A percentile compares a stretch with the other conserved stretches of the same genome.
phyloP scores from a whole-genome alignment of 2,888 invertebrate species.

The Dolomedes plantarius region DNA sequence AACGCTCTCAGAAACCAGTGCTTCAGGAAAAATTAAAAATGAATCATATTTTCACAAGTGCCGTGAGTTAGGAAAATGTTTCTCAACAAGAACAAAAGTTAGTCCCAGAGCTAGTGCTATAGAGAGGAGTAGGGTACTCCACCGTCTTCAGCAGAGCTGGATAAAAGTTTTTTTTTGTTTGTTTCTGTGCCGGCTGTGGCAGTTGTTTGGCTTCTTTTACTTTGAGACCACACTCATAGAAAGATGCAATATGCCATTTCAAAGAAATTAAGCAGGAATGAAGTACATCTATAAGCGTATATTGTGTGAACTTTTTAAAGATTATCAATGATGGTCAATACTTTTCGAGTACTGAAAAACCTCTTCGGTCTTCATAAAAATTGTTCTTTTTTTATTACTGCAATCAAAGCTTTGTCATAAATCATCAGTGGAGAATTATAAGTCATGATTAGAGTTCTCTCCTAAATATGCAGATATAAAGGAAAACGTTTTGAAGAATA shows the following conservation, averaged over 20 bases:
- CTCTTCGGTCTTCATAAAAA: no score
- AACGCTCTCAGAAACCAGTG: conserved; percentile 60
- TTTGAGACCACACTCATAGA: neutral
- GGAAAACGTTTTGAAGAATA: no score
- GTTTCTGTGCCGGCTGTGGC: conserved; percentile 33
- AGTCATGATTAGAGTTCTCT: no score
- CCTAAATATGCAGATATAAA: no score
- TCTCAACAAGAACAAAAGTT: conserved; percentile 53
- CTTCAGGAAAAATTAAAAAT: conserved; percentile 58
- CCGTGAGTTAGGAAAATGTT: conserved; percentile 51
- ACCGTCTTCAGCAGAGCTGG: neutral
- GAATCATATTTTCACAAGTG: conserved; percentile 65
- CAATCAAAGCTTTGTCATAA: no score
- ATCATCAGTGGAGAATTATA: no score
- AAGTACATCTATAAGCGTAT: no score
- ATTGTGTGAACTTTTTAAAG: no score
- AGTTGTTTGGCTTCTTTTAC: conserved; percentile 34
- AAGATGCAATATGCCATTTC: conserved; percentile 32
- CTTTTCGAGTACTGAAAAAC: no score
- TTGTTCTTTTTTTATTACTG: no score
- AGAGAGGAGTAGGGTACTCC: neutral
- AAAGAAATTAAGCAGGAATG: no score
- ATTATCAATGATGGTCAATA: no score
- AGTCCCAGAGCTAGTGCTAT: conserved; percentile 28
- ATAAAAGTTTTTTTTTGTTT: neutral